Conservation (phyloP, 2,113 vertebrate genomes). For the Hydrolagus affinis region DNA sequence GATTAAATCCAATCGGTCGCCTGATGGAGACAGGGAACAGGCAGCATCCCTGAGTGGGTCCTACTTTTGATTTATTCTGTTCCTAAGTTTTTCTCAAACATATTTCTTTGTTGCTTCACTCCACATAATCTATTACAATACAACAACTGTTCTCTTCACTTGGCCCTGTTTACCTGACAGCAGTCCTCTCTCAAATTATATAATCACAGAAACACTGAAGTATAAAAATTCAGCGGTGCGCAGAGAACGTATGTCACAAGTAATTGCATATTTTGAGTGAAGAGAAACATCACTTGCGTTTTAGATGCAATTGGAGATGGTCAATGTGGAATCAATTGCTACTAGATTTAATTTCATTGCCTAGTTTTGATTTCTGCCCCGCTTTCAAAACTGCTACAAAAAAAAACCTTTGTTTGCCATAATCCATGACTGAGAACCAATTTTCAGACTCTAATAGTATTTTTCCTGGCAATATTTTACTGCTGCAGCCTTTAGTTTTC, state of each 20-base stretch:
- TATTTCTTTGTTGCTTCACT: too few species aligned
- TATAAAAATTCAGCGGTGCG: background rate
- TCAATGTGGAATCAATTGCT: background rate
- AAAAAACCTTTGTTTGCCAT: background rate
- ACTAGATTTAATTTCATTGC: background rate
- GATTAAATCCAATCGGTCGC: too few species aligned
- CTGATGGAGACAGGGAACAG: too few species aligned
- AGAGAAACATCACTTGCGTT: background rate
- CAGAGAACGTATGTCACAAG: background rate
- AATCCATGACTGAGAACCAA: background rate
- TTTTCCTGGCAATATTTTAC: background rate
- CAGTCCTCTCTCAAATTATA: too few species aligned
- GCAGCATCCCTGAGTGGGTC: too few species aligned
- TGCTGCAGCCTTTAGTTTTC: background rate
- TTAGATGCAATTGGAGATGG: background rate
- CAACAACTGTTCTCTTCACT: too few species aligned
- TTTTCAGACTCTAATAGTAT: background rate
- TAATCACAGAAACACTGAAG: background rate
- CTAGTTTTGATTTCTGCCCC: background rate
- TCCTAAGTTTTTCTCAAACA: too few species aligned
- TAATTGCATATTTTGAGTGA: background rate
- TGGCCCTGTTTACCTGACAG: too few species aligned
- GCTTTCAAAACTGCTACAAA: background rate
- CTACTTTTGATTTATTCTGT: too few species aligned
- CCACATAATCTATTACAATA: too few species aligned